Conservation (phyloP, 2,113 vertebrate genomes). For the Sturnira hondurensis region DNA sequence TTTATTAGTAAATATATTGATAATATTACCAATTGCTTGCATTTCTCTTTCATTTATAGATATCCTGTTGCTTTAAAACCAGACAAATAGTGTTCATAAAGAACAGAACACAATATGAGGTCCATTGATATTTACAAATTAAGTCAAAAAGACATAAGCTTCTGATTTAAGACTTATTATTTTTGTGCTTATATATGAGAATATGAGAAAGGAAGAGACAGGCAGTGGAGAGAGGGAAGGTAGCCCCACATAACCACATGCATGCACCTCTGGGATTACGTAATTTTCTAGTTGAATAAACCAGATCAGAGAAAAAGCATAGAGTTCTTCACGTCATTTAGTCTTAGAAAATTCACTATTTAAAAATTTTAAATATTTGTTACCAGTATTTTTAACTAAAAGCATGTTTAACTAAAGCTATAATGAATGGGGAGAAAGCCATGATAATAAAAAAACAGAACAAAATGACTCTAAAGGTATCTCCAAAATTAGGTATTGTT, state of each 20-base stretch:
- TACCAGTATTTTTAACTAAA: not conserved
- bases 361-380: not conserved
- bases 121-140: not conserved
- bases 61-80: not conserved
- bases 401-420: not conserved
- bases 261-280: not conserved
- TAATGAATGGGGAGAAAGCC: not conserved
- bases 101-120: not conserved
- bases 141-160: not conserved
- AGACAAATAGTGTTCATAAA: not conserved
- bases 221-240: fast-evolving
- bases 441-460: not conserved
- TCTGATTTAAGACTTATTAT: not conserved
- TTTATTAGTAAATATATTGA: not conserved
- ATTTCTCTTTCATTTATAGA: not conserved
- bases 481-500: not conserved
- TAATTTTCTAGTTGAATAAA: not conserved
- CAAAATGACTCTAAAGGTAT: not conserved
- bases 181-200: not conserved
- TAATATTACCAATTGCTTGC: not conserved
- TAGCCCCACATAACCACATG: fast-evolving
- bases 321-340: not conserved
- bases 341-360: not conserved
- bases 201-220: not conserved
- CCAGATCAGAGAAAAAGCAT: not conserved